phyloP scores from a whole-genome alignment of 1,140 invertebrate genomes.

The Eulimnadia texana region DNA sequence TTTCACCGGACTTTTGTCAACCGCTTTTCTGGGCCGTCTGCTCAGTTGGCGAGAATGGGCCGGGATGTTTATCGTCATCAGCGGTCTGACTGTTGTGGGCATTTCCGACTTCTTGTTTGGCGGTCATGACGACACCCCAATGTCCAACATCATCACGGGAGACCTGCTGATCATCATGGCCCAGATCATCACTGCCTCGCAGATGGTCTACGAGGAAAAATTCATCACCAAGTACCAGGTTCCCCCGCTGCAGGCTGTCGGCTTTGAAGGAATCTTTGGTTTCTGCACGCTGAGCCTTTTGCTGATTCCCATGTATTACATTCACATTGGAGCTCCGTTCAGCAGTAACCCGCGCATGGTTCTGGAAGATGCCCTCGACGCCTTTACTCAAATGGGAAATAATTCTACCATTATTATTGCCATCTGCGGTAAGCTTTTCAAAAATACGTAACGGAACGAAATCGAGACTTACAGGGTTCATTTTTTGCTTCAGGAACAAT shows the following conservation, averaged over 20 bases:
- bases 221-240: slow-evolving; percentile 68
- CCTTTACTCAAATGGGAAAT: slow-evolving; percentile 61
- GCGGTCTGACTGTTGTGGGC: slow-evolving; percentile 69
- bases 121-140: slow-evolving; percentile 35
- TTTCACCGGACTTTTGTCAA: slow-evolving; percentile 80
- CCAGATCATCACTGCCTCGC: slow-evolving; percentile 72
- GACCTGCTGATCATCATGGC: slow-evolving; percentile 84
- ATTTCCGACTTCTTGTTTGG: slow-evolving; percentile 49
- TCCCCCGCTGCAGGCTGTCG: slow-evolving; percentile 58
- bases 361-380: slow-evolving; percentile 74
- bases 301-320: slow-evolving; percentile 72
- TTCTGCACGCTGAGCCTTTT: slow-evolving; percentile 55
- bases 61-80: slow-evolving; percentile 64
- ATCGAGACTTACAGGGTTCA: too few relatives aligned
- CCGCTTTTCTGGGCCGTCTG: slow-evolving; percentile 62
- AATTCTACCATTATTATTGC: slow-evolving; percentile 45
- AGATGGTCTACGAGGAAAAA: slow-evolving; percentile 92
- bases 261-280: slow-evolving; percentile 85
- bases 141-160: slow-evolving; percentile 75
- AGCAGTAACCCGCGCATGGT: slow-evolving; percentile 57
- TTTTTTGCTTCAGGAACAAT: slow-evolving; percentile 49
- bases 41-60: slow-evolving; percentile 59
- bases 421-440: slow-evolving; percentile 40
- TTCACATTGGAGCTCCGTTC: slow-evolving; percentile 56
- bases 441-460: background rate